phyloP scores from a whole-genome alignment of 2,113 vertebrate genomes.

The zebrafish (Danio rerio) region GRCz12tu NC_133180.1:28755001-28755500 shows the following conservation, averaged over 20 bases:
- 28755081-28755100: conserved; percentile 16
- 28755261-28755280: neutral
- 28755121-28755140: neutral
- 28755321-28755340: neutral
- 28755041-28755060: neutral
- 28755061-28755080: neutral
- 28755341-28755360: conserved; percentile 23
- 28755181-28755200: conserved; percentile 13
- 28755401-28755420: neutral
- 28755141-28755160: conserved; percentile 13
- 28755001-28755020: conserved; percentile 10
- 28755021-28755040: conserved; percentile 22
- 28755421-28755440: neutral
- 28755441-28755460: neutral
- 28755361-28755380: conserved; percentile 14
- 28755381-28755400: neutral
- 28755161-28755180: neutral
- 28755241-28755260: neutral
- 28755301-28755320: neutral
- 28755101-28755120: conserved; percentile 19
- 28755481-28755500: neutral
- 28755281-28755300: neutral
- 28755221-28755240: neutral
- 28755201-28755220: neutral
- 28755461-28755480: neutral